Base-by-base conservation (phyloP, 2,888 invertebrate species). In the Aphelenchoides bicaudatus region DNA sequence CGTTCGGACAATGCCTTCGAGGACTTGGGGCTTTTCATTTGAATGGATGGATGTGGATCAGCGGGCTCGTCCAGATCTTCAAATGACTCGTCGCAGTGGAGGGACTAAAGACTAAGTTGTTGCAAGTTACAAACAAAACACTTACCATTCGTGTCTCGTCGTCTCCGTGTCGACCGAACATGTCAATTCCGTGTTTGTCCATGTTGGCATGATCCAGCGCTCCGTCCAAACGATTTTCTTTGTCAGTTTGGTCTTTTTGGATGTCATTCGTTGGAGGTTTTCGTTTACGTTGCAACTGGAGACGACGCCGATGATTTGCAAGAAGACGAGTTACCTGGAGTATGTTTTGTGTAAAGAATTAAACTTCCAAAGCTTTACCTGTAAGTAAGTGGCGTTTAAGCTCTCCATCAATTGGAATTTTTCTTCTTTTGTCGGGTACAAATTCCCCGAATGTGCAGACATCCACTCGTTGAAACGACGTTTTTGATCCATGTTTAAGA, bases 311-410 rank as follows among this genome's bases (percentile, higher is more conserved):
- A 10, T 56, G 56, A 23, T 56, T 56, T 23, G 56, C 56, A 30
- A 56, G 54, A n/a, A 56, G 56, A 2, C 56, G 50, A 4, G 56
- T 56, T 8, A 56, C 30, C 56, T 56, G 31, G 23, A 54, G 16
- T 34, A 16, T n/a, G n/a, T n/a, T 13, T 34, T 16, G 34, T 34
- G 13, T 13, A 34, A 34, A 34, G 34, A 34, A 13, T 13, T 13
- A 13, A 16, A 34, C 13, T 34, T 34, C 13, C 34, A 16, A 34
- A 34, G n/a, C n/a, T n/a, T n/a, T 25, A 43, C 43, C 25, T 43
- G 43, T 8, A 43, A 10, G 43, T 43, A 43, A n/a, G 43, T 21
- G 25, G 23, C 43, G 25, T 43, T 43, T 8, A 43, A 25, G 8
- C n/a, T 6, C 43, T 43, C 25, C 6, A 25, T 25, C 23, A 43